A percentile compares a stretch with the other conserved stretches of the same genome.
These are phyloP conservation scores for Buathra laborator DNA, from an alignment of 2,888 invertebrate species.

Conservation along the genomic window DNA sequence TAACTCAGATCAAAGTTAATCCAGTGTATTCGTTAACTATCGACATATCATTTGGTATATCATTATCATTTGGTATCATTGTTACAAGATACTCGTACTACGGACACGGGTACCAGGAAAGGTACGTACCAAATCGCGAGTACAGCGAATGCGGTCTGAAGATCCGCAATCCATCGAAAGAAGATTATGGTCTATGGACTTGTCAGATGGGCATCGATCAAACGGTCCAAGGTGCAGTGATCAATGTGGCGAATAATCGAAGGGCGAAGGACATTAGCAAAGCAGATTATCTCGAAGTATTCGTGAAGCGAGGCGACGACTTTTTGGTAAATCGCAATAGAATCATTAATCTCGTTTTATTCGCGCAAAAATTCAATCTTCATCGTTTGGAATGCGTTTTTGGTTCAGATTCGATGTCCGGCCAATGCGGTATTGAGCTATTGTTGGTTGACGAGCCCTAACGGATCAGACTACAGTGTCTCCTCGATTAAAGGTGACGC, in stretches of 20 bases:
- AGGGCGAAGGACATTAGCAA: neutral
- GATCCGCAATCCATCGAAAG: constrained; percentile 72
- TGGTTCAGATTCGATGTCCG: constrained; percentile 77
- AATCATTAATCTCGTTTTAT: neutral
- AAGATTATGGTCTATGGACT: constrained; percentile 80
- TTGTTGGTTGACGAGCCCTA: constrained; percentile 81
- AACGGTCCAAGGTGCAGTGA: constrained; percentile 28
- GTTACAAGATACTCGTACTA: constrained; percentile 76
- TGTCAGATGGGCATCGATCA: constrained; percentile 71
- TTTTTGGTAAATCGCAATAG: constrained; percentile 73
- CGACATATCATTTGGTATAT: no score
- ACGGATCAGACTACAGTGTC: constrained; percentile 76
- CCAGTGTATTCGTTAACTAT: neutral
- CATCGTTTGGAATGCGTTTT: neutral
- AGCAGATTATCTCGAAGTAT: constrained; percentile 63
- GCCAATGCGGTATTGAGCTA: constrained; percentile 74
- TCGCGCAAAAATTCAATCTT: neutral
- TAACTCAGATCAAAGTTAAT: constrained; percentile 30
- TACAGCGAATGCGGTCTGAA: constrained; percentile 77
- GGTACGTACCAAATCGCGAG: constrained; percentile 22
- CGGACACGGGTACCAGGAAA: constrained; percentile 71
- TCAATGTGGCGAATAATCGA: constrained; percentile 41
- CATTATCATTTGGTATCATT: neutral
- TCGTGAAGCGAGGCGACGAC: constrained; percentile 74
- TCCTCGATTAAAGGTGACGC: constrained; percentile 52